phyloP scores from a whole-genome alignment of 2,113 vertebrate species.

The Petromus typicus region DNA sequence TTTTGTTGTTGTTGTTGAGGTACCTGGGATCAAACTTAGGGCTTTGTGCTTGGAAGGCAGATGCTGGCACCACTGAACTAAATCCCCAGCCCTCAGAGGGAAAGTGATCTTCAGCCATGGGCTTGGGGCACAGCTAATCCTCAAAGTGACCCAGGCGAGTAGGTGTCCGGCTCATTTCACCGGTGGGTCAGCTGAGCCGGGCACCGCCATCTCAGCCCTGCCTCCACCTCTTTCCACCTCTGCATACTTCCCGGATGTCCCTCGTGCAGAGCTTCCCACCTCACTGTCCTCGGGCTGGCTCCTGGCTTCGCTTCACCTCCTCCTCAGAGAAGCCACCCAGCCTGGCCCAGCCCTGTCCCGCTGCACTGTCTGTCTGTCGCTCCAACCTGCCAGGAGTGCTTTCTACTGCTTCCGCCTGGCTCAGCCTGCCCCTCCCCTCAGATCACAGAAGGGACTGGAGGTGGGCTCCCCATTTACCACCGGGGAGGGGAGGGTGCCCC shows the following conservation, averaged over 20 bases:
- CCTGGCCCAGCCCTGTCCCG: background rate
- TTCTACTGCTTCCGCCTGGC: background rate
- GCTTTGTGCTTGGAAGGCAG: too few relatives aligned
- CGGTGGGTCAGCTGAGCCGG: conserved; percentile 15
- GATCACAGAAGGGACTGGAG: background rate
- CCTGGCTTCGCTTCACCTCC: background rate
- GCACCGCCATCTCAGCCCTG: background rate
- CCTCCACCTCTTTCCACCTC: too few relatives aligned
- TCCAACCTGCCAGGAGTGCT: background rate
- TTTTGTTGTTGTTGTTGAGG: too few relatives aligned
- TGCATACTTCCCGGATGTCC: background rate
- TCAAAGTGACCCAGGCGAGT: background rate
- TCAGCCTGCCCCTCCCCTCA: background rate
- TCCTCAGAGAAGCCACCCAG: background rate
- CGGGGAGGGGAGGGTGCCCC: background rate
- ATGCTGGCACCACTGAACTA: too few relatives aligned
- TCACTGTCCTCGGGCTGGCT: background rate
- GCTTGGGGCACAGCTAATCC: background rate
- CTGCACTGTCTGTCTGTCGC: background rate
- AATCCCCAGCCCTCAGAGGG: background rate
- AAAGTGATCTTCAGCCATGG: conserved; percentile 45
- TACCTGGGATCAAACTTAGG: too few relatives aligned
- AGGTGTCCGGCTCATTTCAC: conserved; percentile 7
- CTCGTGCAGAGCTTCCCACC: background rate
- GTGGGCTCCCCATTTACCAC: background rate